Evolutionary conservation across 2,888 invertebrate genomes (phyloP), one percentile per base, ranked within the genome.

Genomic region (Ischnus inquisitorius): DNA sequence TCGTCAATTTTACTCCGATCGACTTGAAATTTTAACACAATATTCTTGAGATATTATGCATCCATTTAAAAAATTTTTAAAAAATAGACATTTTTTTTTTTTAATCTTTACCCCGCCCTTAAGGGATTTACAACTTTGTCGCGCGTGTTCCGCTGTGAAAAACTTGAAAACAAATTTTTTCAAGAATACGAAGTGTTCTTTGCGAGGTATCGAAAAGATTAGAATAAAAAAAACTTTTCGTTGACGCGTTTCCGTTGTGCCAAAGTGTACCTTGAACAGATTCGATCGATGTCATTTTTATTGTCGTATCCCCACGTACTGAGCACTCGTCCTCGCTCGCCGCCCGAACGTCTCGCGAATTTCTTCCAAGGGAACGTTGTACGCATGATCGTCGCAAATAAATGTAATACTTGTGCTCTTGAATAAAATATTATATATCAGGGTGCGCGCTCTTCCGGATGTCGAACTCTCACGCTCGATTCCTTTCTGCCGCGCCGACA

Each of bases 181-280:
- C n/a, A n/a, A n/a, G n/a, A n/a, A n/a, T n/a, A n/a, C n/a, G n/a
- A n/a, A n/a, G n/a, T n/a, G n/a, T n/a, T n/a, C n/a, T n/a, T n/a
- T n/a, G n/a, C n/a, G n/a, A n/a, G n/a, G n/a, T n/a, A n/a, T n/a
- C n/a, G n/a, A n/a, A n/a, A n/a, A n/a, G n/a, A n/a, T n/a, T n/a
- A n/a, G n/a, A n/a, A n/a, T n/a, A 48, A 25, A 12, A n/a, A 6
- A 25, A 67, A 46, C 39, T 1, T 2, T 16, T 16, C 16, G 12
- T 41, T 64, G n/a, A 39, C 16, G 6, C 8, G n/a, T 19, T 22
- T 41, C 6, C 14, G 3, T 43, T 22, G 22, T 19, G 2, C 19
- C 19, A 14, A 69, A 54, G 12, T 34, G 57, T 72, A 72, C 72
- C 72, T 72, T 72, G 43, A 25, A 60, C 43, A 8, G 57, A n/a